Evolutionary conservation across 2,113 vertebrate genomes (phyloP), one percentile per base, ranked within the genome.

Genomic region (Anguilla japonica): DNA sequence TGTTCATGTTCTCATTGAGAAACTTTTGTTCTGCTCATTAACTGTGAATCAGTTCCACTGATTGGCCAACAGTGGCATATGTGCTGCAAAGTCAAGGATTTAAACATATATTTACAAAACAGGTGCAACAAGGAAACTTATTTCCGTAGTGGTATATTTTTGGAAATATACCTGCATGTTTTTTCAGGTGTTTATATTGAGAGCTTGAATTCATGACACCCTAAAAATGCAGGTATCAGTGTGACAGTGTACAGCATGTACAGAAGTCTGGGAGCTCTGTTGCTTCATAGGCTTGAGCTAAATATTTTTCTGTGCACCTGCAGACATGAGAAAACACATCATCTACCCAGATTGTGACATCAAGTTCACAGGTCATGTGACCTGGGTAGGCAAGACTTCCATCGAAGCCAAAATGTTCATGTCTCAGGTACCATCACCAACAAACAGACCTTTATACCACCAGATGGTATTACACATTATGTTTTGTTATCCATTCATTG

Each of bases 371-470:
- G 98, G 98, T 90, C 97, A 97, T 13, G 97, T 99, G 92, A 97
- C 97, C 16, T 99, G 98, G 98, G 98, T 98, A 90, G 98, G 98
- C 46, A 98, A 90, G 87, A 97, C 97, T 3, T 99, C 98, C 1
- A 99, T 99, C 91, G 98, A 99, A 95, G 98, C 98, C 89, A 99
- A 97, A 95, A 99, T 99, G 97, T 96, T 96, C 87, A 97, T 99
- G 97, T 95, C 96, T 26, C 98, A 99, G 97, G 98, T 98, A 82
- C 14, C 3, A 6, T 7, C 15, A 8, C n/a, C 20, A 29, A 26
- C 81, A 71, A 20, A 43, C 67, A 60, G 14, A 26, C 60, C 5
- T 26, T 67, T 22, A 67, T 22, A 67, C 18, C 4, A 63, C 60
- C 60, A 63, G 18, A 63, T 22, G 22, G 22, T 26, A 22, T 26